Evolutionary conservation across 2,888 invertebrate species (phyloP).

Genomic region (Drepanosiphum platanoidis): DNA sequence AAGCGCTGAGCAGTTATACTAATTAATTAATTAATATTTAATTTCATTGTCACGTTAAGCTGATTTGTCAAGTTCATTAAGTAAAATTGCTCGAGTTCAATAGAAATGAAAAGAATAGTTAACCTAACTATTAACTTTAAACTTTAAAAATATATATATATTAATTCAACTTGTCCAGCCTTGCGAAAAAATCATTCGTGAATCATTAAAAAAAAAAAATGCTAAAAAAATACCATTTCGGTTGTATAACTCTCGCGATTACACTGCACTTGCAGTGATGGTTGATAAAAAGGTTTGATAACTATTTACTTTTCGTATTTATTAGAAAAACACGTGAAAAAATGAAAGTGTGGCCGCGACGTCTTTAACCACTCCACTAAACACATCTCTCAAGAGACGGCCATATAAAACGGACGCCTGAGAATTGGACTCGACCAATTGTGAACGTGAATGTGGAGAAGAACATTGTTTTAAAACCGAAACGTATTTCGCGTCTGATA

Average conservation of each 20-base stretch:
- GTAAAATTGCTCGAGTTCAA: too few species aligned
- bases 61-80: too few species aligned
- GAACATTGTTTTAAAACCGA: slow-evolving; percentile 21
- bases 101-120: too few species aligned
- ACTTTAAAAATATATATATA: too few species aligned
- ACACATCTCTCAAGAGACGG: slow-evolving; percentile 13
- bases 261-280: neutral
- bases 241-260: neutral
- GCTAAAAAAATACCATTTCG: neutral
- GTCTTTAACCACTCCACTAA: slow-evolving; percentile 47
- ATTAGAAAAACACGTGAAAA: slow-evolving; percentile 23
- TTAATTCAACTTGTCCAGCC: too few species aligned
- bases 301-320: slow-evolving; percentile 15
- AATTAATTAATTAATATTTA: too few species aligned
- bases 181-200: too few species aligned
- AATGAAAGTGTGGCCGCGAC: slow-evolving; percentile 46
- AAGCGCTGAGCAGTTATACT: too few species aligned
- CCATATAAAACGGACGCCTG: slow-evolving; percentile 40
- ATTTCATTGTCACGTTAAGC: too few species aligned
- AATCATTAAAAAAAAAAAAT: neutral
- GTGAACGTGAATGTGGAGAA: slow-evolving; percentile 45
- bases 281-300: slow-evolving; percentile 19
- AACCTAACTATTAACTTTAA: too few species aligned
- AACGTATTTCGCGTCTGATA: neutral
- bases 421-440: slow-evolving; percentile 35